Evolutionary conservation across 2,797 vertebrate genomes (phyloP).

Genomic region (Euphonia xanthogaster): DNA sequence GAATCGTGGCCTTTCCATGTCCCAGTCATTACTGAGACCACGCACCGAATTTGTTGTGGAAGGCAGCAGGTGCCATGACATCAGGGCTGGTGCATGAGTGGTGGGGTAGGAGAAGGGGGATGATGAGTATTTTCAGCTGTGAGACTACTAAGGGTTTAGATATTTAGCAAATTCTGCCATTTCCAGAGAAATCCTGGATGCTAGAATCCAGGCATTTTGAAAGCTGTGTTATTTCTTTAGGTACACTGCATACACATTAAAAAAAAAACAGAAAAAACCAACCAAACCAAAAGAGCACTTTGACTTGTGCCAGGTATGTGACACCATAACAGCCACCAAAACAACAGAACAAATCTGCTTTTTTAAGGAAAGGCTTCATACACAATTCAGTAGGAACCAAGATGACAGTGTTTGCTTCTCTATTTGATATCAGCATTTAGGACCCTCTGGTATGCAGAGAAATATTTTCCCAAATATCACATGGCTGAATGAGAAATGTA

Average conservation of each 20-base stretch:
- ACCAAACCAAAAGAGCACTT: not conserved
- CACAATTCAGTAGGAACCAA: not conserved
- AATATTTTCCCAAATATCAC: not conserved
- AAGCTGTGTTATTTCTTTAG: not conserved
- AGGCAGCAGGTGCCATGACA: not conserved
- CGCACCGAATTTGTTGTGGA: not conserved
- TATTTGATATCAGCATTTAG: not conserved
- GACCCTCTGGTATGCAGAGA: not conserved
- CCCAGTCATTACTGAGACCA: not conserved
- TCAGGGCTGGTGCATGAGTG: not conserved
- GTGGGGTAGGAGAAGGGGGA: not conserved
- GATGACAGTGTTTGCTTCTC: not conserved
- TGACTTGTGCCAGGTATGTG: not conserved
- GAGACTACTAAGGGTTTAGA: not conserved
- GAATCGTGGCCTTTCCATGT: conserved; percentile 6
- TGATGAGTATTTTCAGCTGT: not conserved
- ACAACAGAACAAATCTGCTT: not conserved
- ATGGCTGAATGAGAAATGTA: not conserved
- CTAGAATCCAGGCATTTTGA: not conserved
- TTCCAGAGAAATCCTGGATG: not conserved
- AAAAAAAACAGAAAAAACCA: not conserved
- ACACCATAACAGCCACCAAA: not conserved
- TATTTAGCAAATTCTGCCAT: not conserved
- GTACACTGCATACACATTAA: not conserved
- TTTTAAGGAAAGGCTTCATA: not conserved